Conservation (phyloP, 1,140 invertebrate species). For the Eumaeus atala region DNA sequence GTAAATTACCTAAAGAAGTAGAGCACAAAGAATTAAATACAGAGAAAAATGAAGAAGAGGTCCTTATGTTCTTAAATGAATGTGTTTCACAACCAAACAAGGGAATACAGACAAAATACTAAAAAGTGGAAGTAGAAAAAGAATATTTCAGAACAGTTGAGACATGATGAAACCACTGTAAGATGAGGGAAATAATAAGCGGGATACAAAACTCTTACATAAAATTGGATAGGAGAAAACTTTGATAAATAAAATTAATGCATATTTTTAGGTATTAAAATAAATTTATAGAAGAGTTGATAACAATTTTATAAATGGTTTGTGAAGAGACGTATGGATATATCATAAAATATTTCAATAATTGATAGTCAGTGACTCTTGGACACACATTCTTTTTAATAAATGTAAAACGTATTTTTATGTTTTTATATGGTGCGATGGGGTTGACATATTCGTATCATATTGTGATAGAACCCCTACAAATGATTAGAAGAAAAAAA, state of each 20-base stretch:
- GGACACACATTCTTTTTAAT: too few species aligned
- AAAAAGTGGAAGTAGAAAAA: neutral
- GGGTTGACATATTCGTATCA: too few species aligned
- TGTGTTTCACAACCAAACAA: neutral
- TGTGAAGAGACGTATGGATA: too few species aligned
- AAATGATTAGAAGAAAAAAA: too few species aligned
- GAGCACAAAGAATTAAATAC: neutral
- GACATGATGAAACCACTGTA: neutral
- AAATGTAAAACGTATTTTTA: too few species aligned
- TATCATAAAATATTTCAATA: too few species aligned
- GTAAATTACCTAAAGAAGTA: neutral
- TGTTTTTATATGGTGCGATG: too few species aligned
- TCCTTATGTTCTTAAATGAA: too few species aligned
- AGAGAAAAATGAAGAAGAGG: neutral
- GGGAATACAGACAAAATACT: neutral
- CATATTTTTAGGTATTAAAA: neutral
- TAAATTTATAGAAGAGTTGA: conserved; percentile 7
- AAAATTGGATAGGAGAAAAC: neutral
- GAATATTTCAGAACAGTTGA: neutral
- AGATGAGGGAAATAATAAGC: neutral
- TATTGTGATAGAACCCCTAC: too few species aligned
- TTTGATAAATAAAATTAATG: conserved; percentile 7
- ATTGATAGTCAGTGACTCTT: too few species aligned
- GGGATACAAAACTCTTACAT: neutral
- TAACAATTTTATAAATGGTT: too few species aligned